Evolutionary conservation across 2,888 invertebrate species (phyloP), one percentile per base, ranked within the genome.

Genomic region (Lepidochrysops patricia): DNA sequence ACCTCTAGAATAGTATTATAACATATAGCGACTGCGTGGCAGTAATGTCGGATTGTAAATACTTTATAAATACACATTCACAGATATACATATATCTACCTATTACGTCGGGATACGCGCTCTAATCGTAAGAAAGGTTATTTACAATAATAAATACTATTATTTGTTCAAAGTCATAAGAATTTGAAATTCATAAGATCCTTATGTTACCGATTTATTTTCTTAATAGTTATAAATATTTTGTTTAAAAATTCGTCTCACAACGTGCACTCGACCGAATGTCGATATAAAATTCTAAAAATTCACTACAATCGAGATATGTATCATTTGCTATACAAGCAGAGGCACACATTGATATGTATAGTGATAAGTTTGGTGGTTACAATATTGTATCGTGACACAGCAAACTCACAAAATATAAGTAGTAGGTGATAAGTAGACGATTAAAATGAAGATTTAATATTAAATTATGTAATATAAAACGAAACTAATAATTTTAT

Each of bases 341-440:
- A 81, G 84, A 89, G 88, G 88, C 88, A 89, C 88, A 88, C 84
- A 73, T 84, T 85, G 88, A 89, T 89, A 89, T 89, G 88, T 87
- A 80, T 80, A 76, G 80, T 83, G 82, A 77, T 77, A 72, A 19
- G 34, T 52, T 27, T 37, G 25, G 2, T 27, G 15, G 27, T 3
- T 32, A 49, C 59, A 59, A 12, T 59, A 52, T 52, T 59, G 59
- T 37, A 59, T 59, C n/a, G 32, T 9, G 32, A 19, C 19, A 25
- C n/a, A 1, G 9, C n/a, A 26, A 37, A 23, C 27, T 37, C 37
- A 25, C 7, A 5, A n/a, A 12, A n/a, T n/a, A n/a, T n/a, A n/a
- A n/a, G n/a, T n/a, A 15, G 4, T n/a, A 25, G 0, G n/a, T 15
- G 12, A 9, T 7, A 13, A 25, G 15, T 49, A 0, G 25, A 25